These are phyloP conservation scores for Oryzias dopingdopingensis DNA, from an alignment of 2,797 vertebrate genomes.

Conservation along the genomic window DNA sequence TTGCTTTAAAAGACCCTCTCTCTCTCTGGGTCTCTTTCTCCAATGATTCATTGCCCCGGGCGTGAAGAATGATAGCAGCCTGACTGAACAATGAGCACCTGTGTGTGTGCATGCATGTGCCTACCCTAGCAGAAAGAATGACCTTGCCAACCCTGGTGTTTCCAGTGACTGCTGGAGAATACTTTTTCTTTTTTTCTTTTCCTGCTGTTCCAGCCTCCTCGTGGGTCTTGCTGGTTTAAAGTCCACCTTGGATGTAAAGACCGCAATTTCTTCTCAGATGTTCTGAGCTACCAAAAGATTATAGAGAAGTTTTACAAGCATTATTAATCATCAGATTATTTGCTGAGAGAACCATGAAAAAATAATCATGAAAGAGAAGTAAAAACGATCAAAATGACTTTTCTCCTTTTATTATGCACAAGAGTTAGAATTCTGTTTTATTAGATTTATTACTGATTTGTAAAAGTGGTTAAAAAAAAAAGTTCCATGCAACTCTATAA, in stretches of 20 bases:
- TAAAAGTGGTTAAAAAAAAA: not conserved
- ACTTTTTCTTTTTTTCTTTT: conserved; percentile 13
- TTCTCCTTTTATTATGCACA: not conserved
- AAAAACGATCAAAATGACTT: not conserved
- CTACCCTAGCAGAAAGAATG: conserved; percentile 57
- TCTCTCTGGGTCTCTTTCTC: conserved; percentile 51
- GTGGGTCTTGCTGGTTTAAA: conserved; percentile 15
- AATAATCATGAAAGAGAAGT: not conserved
- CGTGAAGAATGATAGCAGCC: conserved; percentile 81
- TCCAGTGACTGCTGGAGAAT: conserved; percentile 38
- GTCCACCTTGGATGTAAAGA: conserved; percentile 5
- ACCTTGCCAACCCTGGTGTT: conserved; percentile 63
- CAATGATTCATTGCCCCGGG: conserved; percentile 84
- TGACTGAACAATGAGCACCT: conserved; percentile 78
- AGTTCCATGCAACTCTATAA: not conserved
- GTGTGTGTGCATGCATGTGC: conserved; percentile 49
- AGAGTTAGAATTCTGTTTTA: not conserved
- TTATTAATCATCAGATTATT: conserved; percentile 5
- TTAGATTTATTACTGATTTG: not conserved
- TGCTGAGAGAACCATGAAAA: not conserved
- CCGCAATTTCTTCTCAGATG: not conserved
- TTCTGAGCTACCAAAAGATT: conserved; percentile 7
- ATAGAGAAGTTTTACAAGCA: conserved; percentile 3
- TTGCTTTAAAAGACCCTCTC: conserved; percentile 80
- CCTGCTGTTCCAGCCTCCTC: conserved; percentile 22